phyloP scores from a whole-genome alignment of 1,140 invertebrate genomes.

The Procambarus virginalis region DNA sequence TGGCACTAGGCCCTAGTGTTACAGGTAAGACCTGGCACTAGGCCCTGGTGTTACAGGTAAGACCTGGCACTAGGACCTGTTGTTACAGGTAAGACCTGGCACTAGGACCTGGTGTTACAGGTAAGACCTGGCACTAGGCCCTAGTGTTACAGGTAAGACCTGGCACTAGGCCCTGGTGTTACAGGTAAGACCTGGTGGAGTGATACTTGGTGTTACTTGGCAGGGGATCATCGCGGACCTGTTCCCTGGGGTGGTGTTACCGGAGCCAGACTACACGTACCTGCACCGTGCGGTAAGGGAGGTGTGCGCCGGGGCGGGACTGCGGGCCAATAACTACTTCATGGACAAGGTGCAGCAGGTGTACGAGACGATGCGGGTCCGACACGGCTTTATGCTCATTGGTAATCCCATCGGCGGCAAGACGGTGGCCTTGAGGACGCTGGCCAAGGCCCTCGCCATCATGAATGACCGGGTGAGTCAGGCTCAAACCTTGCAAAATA shows the following conservation, averaged over 20 bases:
- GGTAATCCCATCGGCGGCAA: slow-evolving; percentile 94
- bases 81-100: too few species aligned
- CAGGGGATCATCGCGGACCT: slow-evolving; percentile 93
- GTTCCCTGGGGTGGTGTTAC: slow-evolving; percentile 68
- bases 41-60: too few species aligned
- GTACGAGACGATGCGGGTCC: slow-evolving; percentile 90
- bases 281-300: slow-evolving; percentile 75
- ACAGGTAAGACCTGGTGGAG: too few species aligned
- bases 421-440: slow-evolving; percentile 83
- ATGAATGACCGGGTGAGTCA: slow-evolving; percentile 85
- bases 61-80: too few species aligned
- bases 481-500: not conserved
- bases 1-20: too few species aligned
- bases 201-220: slow-evolving; percentile 42
- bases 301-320: slow-evolving; percentile 84
- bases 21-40: too few species aligned
- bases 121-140: too few species aligned
- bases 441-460: slow-evolving; percentile 85
- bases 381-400: slow-evolving; percentile 82
- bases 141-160: too few species aligned
- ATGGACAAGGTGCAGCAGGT: slow-evolving; percentile 93
- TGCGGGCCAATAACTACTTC: slow-evolving; percentile 89
- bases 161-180: too few species aligned
- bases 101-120: too few species aligned
- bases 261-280: slow-evolving; percentile 76